A percentile compares a stretch with the other conserved stretches of the same genome.
Conservation (phyloP, 2,113 vertebrate genomes). For the Labeo catla region DNA sequence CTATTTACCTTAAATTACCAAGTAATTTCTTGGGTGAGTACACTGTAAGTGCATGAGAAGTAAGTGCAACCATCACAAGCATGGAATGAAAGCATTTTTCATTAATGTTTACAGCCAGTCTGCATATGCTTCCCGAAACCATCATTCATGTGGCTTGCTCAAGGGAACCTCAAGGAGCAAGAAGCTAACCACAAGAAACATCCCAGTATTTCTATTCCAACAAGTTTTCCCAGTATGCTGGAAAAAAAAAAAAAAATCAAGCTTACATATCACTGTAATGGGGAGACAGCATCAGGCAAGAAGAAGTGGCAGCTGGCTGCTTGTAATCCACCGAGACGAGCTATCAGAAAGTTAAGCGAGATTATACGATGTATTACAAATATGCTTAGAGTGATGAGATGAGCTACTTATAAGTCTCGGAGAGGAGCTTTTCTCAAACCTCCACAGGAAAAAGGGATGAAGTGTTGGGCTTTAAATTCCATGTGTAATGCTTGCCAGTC, state of each 20-base stretch:
- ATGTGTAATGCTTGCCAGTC: slow-evolving; percentile 45
- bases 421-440: slow-evolving; percentile 43
- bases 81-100: background rate
- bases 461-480: slow-evolving; percentile 41
- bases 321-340: slow-evolving; percentile 28
- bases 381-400: slow-evolving; percentile 37
- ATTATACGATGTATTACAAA: slow-evolving; percentile 39
- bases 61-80: background rate
- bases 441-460: slow-evolving; percentile 40
- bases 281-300: background rate
- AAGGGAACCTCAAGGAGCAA: background rate
- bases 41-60: background rate
- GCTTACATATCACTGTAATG: background rate
- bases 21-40: too few species aligned
- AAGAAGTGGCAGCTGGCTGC: slow-evolving; percentile 22
- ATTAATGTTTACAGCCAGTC: background rate
- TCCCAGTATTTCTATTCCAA: background rate
- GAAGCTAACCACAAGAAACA: background rate
- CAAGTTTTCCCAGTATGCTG: background rate
- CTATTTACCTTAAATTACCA: too few species aligned
- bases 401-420: slow-evolving; percentile 19
- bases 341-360: slow-evolving; percentile 26
- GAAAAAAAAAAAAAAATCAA: background rate
- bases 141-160: background rate
- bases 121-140: background rate